phyloP scores from a whole-genome alignment of 2,888 invertebrate species.

The Sarcophaga rosellei region DNA sequence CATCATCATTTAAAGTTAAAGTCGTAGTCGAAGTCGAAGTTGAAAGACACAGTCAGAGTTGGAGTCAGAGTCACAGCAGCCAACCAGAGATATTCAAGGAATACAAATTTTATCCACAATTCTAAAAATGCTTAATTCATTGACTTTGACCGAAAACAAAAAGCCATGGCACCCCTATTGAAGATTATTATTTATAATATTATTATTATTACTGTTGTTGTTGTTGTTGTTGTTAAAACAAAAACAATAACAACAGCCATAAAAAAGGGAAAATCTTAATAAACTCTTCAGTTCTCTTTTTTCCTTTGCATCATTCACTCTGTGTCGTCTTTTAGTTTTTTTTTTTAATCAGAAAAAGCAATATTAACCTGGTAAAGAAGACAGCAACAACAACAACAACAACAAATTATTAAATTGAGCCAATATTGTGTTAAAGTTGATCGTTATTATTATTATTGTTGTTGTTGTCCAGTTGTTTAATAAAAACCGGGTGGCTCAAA shows the following conservation, averaged over 20 bases:
- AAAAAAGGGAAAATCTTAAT: constrained; percentile 68
- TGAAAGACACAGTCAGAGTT: constrained; percentile 1
- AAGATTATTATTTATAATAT: constrained; percentile 23
- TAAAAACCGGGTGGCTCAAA: not conserved
- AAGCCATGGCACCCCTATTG: constrained; percentile 19
- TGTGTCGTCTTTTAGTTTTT: not conserved
- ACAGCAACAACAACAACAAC: constrained; percentile 31
- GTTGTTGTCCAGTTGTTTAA: constrained; percentile 19
- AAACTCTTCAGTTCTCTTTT: constrained; percentile 33
- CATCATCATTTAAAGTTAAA: too few relatives aligned
- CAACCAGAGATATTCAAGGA: constrained; percentile 27
- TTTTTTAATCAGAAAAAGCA: not conserved
- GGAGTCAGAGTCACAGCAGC: constrained; percentile 9
- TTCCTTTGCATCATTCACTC: constrained; percentile 52
- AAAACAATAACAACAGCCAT: constrained; percentile 70
- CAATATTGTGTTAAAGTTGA: constrained; percentile 64
- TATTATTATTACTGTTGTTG: not conserved
- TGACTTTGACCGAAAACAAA: constrained; percentile 15
- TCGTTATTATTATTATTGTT: constrained; percentile 45
- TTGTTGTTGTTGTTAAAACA: constrained; percentile 27
- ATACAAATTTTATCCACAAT: constrained; percentile 46
- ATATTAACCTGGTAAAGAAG: constrained; percentile 20
- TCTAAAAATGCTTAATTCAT: constrained; percentile 36
- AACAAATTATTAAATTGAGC: constrained; percentile 53
- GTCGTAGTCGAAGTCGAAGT: constrained; percentile 13